phyloP scores from a whole-genome alignment of 2,888 invertebrate genomes.

The Eudasyphora cyanicolor region DNA sequence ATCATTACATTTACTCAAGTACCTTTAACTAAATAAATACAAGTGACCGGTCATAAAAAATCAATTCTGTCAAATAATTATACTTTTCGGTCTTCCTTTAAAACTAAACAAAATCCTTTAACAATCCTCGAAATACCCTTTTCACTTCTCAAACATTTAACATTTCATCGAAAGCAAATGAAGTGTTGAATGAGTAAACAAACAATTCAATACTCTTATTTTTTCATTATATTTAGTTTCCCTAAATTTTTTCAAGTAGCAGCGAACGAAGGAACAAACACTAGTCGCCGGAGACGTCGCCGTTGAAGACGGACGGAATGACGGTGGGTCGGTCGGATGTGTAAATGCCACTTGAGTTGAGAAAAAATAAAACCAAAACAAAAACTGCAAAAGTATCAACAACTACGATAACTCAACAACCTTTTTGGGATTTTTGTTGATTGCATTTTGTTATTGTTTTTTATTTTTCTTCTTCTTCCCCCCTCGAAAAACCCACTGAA shows the following conservation, averaged over 20 bases:
- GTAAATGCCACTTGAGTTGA: conserved; percentile 20
- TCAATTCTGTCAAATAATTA: not conserved
- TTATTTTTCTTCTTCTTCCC: not conserved
- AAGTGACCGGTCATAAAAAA: not conserved
- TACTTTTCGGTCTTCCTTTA: not conserved
- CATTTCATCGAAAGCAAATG: not conserved
- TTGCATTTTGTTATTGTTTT: conserved; percentile 4
- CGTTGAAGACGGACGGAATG: not conserved
- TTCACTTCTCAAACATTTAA: not conserved
- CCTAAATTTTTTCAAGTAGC: conserved; percentile 55
- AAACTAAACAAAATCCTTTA: not conserved
- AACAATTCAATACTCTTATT: no score
- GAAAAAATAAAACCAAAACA: no score
- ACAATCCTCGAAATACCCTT: not conserved
- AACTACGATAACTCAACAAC: not conserved
- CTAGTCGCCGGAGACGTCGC: not conserved
- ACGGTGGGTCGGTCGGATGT: not conserved
- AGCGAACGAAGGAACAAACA: not conserved
- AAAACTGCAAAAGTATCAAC: not conserved
- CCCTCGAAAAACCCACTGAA: not conserved
- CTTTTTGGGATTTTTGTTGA: not conserved
- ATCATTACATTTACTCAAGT: no score
- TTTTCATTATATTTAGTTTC: no score
- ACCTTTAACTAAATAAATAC: no score
- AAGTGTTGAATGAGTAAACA: not conserved